Evolutionary conservation across 2,113 vertebrate species (phyloP).

Genomic region (Corythornis madagascariensis): DNA sequence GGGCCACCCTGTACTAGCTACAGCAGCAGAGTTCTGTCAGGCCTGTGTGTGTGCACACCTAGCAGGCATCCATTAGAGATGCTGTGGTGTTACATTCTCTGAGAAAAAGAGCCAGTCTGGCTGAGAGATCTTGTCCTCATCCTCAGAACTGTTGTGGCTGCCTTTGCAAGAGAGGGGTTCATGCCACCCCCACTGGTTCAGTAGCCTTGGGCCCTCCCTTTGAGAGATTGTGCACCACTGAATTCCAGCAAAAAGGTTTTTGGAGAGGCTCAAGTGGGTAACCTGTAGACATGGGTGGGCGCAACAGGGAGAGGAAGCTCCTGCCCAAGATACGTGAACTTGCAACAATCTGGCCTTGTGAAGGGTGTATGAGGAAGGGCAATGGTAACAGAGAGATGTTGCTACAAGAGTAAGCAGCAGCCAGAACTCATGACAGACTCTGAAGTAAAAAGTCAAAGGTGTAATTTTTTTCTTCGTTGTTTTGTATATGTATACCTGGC

Average conservation of each 20-base stretch:
- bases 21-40: neutral
- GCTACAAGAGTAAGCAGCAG: neutral
- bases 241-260: neutral
- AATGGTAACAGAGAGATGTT: neutral
- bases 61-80: neutral
- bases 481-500: neutral
- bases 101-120: neutral
- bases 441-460: neutral
- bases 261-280: rapidly evolving
- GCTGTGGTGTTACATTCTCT: neutral
- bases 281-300: neutral
- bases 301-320: neutral
- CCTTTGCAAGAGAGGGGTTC: neutral
- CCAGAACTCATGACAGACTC: neutral
- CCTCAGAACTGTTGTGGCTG: neutral
- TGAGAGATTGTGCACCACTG: neutral
- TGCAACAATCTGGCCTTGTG: neutral
- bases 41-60: neutral
- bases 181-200: neutral
- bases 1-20: neutral
- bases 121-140: neutral
- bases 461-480: neutral
- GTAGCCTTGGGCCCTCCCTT: neutral
- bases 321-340: neutral
- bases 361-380: neutral